Conservation (phyloP, 2,888 invertebrate species). For the Octodonta nipae region DNA sequence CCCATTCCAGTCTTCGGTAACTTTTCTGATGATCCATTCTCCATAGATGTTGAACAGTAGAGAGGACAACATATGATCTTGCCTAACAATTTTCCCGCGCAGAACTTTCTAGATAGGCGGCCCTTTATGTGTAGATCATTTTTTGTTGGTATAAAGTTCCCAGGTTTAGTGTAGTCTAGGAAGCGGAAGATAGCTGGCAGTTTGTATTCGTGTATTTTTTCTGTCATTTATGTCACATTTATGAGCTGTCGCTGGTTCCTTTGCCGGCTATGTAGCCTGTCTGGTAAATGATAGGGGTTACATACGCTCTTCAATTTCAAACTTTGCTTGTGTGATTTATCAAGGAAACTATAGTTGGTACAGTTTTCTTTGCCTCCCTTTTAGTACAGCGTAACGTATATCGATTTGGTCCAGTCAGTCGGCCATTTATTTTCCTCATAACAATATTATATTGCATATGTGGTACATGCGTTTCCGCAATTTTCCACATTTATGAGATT, state of each 20-base stretch:
- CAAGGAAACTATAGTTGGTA: constrained; percentile 1
- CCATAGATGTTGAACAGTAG: not conserved
- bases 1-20: constrained; percentile 1
- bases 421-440: not conserved
- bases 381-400: not conserved
- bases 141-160: not conserved
- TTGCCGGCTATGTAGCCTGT: not conserved
- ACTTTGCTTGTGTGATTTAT: constrained; percentile 1
- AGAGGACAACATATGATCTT: not conserved
- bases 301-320: not conserved
- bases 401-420: constrained; percentile 1
- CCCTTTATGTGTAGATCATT: not conserved
- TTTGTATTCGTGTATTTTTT: not conserved
- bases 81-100: not conserved
- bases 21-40: constrained; percentile 1
- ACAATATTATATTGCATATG: not conserved
- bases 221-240: not conserved
- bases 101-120: not conserved
- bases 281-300: constrained; percentile 1
- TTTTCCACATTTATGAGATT: not conserved
- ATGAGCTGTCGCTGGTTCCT: not conserved
- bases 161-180: not conserved
- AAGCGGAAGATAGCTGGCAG: constrained; percentile 1
- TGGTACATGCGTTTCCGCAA: not conserved
- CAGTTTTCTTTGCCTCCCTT: not conserved